phyloP scores from a whole-genome alignment of 1,140 invertebrate species.

The Formica exsecta region DNA sequence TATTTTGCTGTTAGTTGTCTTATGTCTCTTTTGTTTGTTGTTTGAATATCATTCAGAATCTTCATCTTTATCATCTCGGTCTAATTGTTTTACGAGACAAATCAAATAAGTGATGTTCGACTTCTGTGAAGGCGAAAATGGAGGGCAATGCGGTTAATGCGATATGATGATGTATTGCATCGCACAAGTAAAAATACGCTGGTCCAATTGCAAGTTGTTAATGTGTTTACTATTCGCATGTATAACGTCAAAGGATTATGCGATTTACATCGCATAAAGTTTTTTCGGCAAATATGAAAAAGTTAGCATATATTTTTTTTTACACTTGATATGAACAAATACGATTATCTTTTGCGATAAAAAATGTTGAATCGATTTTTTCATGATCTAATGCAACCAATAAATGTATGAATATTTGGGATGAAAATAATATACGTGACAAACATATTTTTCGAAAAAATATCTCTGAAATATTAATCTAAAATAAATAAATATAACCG shows the following conservation, averaged over 20 bases:
- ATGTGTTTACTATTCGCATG: slow-evolving; percentile 17
- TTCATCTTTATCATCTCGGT: slow-evolving; percentile 27
- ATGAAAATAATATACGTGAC: not conserved
- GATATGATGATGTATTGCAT: slow-evolving; percentile 21
- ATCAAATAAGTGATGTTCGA: slow-evolving; percentile 65
- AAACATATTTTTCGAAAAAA: not conserved
- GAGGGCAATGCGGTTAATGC: slow-evolving; percentile 40
- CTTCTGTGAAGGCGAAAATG: slow-evolving; percentile 61
- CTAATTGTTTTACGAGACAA: slow-evolving; percentile 57
- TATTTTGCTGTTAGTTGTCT: not conserved
- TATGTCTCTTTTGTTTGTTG: slow-evolving; percentile 31
- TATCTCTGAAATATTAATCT: not conserved
- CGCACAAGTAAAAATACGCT: slow-evolving; percentile 21
- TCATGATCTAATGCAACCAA: not conserved
- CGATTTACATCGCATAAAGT: not conserved
- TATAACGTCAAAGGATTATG: not conserved
- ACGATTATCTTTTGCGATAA: not conserved
- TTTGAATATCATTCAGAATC: not conserved
- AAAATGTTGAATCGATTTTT: not conserved
- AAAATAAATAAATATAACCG: not conserved
- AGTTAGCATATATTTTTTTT: not conserved
- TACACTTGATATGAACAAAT: not conserved
- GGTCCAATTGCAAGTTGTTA: slow-evolving; percentile 13
- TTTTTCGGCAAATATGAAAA: not conserved
- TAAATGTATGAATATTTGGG: not conserved